Percentiles rank a stretch among this genome's conserved stretches.
Conservation (phyloP, 2,113 vertebrate genomes). For the Heptranchias perlo region DNA sequence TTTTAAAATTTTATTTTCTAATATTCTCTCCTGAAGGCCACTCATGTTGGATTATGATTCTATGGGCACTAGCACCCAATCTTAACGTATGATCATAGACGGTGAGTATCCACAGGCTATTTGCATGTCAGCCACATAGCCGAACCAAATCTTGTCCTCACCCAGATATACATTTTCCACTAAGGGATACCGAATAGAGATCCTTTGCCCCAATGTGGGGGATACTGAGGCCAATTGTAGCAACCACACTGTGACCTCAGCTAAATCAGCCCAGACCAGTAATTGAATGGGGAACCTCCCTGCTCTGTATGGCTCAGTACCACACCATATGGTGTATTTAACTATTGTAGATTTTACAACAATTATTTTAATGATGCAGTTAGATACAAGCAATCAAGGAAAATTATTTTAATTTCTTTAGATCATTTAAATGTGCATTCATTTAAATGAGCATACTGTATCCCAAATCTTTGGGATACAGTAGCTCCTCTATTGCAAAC, state of each 20-base stretch:
- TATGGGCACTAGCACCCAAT: neutral
- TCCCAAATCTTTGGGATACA: neutral
- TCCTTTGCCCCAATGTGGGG: neutral
- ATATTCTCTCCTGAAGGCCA: neutral
- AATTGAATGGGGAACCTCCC: neutral
- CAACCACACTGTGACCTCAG: neutral
- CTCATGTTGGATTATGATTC: neutral
- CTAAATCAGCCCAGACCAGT: neutral
- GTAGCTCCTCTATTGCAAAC: neutral
- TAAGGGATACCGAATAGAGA: neutral
- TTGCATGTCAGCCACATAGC: neutral
- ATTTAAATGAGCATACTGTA: no score
- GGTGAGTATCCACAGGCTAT: neutral
- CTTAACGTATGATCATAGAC: neutral
- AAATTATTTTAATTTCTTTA: neutral
- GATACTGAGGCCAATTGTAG: neutral
- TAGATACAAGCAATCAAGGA: neutral
- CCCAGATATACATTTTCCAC: neutral
- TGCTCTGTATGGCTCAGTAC: neutral
- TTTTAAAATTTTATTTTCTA: neutral
- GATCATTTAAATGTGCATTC: no score
- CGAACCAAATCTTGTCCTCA: neutral
- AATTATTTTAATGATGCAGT: neutral
- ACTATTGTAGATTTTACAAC: neutral
- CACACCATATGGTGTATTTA: neutral